Conservation (phyloP, 2,888 invertebrate species). For the Dorcus parallelipipedus region DNA sequence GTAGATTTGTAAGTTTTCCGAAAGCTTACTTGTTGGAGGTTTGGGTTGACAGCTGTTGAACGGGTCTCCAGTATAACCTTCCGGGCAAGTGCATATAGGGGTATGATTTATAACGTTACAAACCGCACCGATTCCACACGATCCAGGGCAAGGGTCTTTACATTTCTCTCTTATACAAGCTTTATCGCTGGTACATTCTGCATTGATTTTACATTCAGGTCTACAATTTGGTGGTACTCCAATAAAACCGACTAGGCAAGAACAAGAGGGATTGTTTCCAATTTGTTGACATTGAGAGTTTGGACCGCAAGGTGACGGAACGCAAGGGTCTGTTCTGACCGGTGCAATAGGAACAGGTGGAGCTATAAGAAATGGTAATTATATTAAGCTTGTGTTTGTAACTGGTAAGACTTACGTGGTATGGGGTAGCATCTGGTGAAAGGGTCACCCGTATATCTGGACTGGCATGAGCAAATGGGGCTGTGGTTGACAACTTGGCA, state of each 20-base stretch:
- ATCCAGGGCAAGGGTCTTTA: constrained; percentile 73
- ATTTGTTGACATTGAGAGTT: constrained; percentile 71
- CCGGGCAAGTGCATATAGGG: constrained; percentile 70
- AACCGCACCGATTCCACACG: constrained; percentile 70
- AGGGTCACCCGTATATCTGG: constrained; percentile 69
- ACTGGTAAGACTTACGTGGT: constrained; percentile 40
- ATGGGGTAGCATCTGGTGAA: constrained; percentile 56
- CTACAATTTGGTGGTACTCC: constrained; percentile 76
- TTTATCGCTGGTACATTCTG: constrained; percentile 69
- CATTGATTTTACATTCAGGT: constrained; percentile 74
- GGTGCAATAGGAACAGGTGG: constrained; percentile 35
- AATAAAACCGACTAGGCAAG: constrained; percentile 66
- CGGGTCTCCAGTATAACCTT: constrained; percentile 74
- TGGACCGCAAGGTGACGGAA: constrained; percentile 76
- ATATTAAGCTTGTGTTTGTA: not conserved
- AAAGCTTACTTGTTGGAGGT: constrained; percentile 37
- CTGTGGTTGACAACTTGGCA: constrained; percentile 76
- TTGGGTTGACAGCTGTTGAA: constrained; percentile 64
- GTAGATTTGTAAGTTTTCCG: too few relatives aligned
- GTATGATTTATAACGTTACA: constrained; percentile 74
- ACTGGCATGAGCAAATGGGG: constrained; percentile 64
- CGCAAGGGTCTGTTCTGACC: constrained; percentile 61
- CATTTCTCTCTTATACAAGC: constrained; percentile 75
- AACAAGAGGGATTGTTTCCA: constrained; percentile 68
- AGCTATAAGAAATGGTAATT: constrained; percentile 15